Conservation (phyloP, 2,113 vertebrate species). For the Campylomormyrus numenius region DNA sequence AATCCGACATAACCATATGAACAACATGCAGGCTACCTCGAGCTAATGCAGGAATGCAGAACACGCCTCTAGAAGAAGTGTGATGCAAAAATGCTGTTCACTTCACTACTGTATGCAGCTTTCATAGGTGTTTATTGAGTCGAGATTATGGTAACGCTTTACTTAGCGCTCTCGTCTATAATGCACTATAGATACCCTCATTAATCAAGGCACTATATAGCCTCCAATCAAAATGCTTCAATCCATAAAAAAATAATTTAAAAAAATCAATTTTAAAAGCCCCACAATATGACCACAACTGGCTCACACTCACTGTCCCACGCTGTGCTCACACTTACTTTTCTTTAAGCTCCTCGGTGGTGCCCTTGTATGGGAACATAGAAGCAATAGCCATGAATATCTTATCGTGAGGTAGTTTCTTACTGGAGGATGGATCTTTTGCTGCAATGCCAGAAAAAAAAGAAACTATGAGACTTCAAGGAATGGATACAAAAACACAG, state of each 20-base stretch:
- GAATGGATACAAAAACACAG: background rate
- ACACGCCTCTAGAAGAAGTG: background rate
- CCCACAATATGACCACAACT: background rate
- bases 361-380: constrained; percentile 95
- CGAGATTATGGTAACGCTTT: background rate
- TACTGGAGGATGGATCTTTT: constrained; percentile 68
- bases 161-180: background rate
- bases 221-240: background rate
- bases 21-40: background rate
- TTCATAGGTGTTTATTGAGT: background rate
- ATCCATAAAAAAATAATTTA: background rate
- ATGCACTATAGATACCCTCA: background rate
- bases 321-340: constrained; percentile 67
- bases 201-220: background rate
- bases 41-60: background rate
- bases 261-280: background rate
- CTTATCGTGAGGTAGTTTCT: constrained; percentile 84
- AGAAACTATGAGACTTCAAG: constrained; percentile 4
- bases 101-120: background rate
- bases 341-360: constrained; percentile 89
- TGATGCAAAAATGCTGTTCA: background rate
- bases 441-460: constrained; percentile 51
- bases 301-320: background rate
- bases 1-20: background rate
- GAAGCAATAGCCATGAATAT: constrained; percentile 95